Percentiles rank a stretch among this genome's conserved stretches.
phyloP scores from a whole-genome alignment of 2,888 invertebrate genomes.

The Cataglyphis livida region DNA sequence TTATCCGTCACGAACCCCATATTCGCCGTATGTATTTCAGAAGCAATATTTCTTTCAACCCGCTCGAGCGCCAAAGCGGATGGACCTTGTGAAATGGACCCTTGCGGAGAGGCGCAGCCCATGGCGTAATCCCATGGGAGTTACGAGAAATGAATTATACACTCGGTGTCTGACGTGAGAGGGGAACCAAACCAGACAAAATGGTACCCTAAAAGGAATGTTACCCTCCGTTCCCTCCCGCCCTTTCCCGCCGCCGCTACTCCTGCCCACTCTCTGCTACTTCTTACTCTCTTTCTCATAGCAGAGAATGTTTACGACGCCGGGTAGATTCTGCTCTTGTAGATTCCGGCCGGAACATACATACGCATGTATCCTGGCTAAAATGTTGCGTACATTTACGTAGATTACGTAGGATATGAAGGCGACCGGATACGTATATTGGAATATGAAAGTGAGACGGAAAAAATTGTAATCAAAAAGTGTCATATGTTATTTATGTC shows the following conservation, averaged over 20 bases:
- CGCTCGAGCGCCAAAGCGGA: constrained; percentile 46
- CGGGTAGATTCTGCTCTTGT: constrained; percentile 11
- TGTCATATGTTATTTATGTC: constrained; percentile 39
- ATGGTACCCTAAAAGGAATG: constrained; percentile 78
- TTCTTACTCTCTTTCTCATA: constrained; percentile 48
- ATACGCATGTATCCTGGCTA: neutral
- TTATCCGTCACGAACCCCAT: neutral
- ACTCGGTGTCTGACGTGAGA: constrained; percentile 69
- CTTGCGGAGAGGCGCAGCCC: constrained; percentile 61
- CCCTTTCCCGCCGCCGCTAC: neutral
- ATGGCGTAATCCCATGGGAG: constrained; percentile 75
- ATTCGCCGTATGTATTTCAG: constrained; percentile 38
- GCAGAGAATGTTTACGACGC: constrained; percentile 55
- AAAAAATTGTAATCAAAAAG: constrained; percentile 47
- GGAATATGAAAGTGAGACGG: constrained; percentile 29
- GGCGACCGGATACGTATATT: constrained; percentile 37
- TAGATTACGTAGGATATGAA: constrained; percentile 47
- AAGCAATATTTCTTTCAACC: constrained; percentile 42
- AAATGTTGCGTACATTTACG: constrained; percentile 49
- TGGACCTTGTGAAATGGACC: constrained; percentile 52
- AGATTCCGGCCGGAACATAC: constrained; percentile 37
- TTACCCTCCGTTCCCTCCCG: constrained; percentile 50
- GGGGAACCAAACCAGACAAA: constrained; percentile 79
- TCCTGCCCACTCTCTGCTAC: constrained; percentile 33
- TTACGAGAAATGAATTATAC: constrained; percentile 82